A percentile compares a stretch with the other conserved stretches of the same genome.
Conservation (phyloP, 2,113 vertebrate species). For the Peromyscus maniculatus region DNA sequence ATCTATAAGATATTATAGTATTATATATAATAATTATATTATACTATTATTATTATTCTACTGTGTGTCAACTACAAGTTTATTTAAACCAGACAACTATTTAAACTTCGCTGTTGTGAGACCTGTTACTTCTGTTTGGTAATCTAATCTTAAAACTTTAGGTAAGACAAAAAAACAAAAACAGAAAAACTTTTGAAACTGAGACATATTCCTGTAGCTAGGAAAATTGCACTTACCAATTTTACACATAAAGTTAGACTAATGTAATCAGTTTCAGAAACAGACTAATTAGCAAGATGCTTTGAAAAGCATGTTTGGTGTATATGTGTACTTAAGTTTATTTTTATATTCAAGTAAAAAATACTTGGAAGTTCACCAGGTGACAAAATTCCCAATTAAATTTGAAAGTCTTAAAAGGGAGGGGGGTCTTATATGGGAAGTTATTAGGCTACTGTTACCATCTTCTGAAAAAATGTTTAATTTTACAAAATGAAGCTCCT, state of each 20-base stretch:
- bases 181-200: slow-evolving; percentile 40
- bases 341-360: slow-evolving; percentile 49
- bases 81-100: background rate
- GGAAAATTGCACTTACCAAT: slow-evolving; percentile 55
- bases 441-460: slow-evolving; percentile 29
- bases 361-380: background rate
- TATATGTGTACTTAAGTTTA: slow-evolving; percentile 17
- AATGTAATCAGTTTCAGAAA: slow-evolving; percentile 55
- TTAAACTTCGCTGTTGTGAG: slow-evolving; percentile 42
- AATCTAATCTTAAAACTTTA: slow-evolving; percentile 25
- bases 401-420: background rate
- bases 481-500: slow-evolving; percentile 29
- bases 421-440: background rate
- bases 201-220: slow-evolving; percentile 21
- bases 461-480: slow-evolving; percentile 24
- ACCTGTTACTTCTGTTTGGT: background rate
- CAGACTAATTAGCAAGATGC: slow-evolving; percentile 51
- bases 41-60: background rate
- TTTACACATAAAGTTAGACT: slow-evolving; percentile 57
- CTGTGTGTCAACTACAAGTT: background rate
- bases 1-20: slow-evolving; percentile 29
- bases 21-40: no score
- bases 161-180: background rate
- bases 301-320: background rate
- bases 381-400: slow-evolving; percentile 39